Base-by-base conservation (phyloP, 2,888 invertebrate genomes). In the Priocnemis perturbator region DNA sequence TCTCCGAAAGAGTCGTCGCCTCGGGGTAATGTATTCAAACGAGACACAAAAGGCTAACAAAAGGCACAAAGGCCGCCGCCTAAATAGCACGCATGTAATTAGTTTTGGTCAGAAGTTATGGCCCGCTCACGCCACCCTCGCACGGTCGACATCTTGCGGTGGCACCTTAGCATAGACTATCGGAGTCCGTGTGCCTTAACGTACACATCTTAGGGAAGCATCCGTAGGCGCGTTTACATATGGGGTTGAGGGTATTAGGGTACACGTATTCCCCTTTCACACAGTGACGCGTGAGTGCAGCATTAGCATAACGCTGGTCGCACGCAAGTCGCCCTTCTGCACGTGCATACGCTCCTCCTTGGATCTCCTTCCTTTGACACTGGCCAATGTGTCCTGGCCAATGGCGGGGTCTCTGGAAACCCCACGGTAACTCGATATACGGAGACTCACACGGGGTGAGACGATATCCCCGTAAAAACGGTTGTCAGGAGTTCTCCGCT, bases 71-170 rank as follows among this genome's bases (percentile, higher is more conserved):
- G 72, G 70, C 67, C 60, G 76, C 69, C 76, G 70, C 76, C 79
- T 83, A 85, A 85, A 85, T 83, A 81, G 79, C 79, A 75, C 69
- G 77, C 67, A 70, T 70, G 77, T 86, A 85, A 86, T 85, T 85
- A 86, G 83, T 85, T 86, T 84, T 77, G 77, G 73, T 62, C 75
- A 81, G 81, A 80, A 84, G 77, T 85, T 85, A 85, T 82, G 74
- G 79, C 63, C 45, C 52, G 11, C 64, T 63, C 67, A 48, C 64
- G 59, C 53, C 62, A 20, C 60, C 44, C 37, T 58, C 47, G 37
- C 21, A 23, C 2, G 56, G 23, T 64, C 20, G 62, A 37, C 30
- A 30, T 19, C 26, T 30, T 30, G 56, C 56, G 30, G 19, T 56
- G 23, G 19, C 20, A 17, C 20, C 37, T 37, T 20, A 17, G 19